Evolutionary conservation across 1,140 invertebrate genomes (phyloP).

Genomic region (Goniozus legneri): DNA sequence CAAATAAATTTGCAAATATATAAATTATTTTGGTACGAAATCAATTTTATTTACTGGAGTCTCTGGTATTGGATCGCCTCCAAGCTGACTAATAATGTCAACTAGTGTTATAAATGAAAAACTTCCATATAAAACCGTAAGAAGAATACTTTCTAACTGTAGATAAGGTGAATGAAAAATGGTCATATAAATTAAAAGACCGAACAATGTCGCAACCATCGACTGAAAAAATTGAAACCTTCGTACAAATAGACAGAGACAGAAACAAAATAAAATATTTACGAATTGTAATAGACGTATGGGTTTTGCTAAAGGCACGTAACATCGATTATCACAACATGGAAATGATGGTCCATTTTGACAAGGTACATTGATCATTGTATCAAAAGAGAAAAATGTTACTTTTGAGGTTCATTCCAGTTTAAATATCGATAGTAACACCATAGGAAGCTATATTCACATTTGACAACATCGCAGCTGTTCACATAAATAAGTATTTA

Average conservation of each 20-base stretch:
- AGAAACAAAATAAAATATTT: too few species aligned
- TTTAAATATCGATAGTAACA: too few species aligned
- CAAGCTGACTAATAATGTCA: conserved; percentile 35
- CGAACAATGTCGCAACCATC: conserved; percentile 19
- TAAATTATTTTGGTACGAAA: too few species aligned
- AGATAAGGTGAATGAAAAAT: conserved; percentile 19
- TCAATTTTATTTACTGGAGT: conserved; percentile 38
- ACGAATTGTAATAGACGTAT: conserved; percentile 39
- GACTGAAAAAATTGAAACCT: too few species aligned
- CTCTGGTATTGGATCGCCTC: conserved; percentile 35
- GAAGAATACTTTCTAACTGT: conserved; percentile 15
- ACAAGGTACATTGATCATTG: background rate
- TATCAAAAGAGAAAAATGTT: conserved; percentile 3
- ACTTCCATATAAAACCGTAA: conserved; percentile 20
- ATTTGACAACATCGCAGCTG: too few species aligned
- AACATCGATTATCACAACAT: too few species aligned
- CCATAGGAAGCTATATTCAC: too few species aligned
- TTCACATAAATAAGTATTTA: too few species aligned
- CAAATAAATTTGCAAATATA: too few species aligned
- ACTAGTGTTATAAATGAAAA: conserved; percentile 28
- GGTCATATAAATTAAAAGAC: conserved; percentile 18
- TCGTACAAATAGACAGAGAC: too few species aligned
- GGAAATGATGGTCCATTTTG: too few species aligned
- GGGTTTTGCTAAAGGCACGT: conserved; percentile 25
- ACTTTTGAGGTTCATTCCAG: too few species aligned